phyloP scores from a whole-genome alignment of 2,888 invertebrate species.

The Lacanobia wlatinum region DNA sequence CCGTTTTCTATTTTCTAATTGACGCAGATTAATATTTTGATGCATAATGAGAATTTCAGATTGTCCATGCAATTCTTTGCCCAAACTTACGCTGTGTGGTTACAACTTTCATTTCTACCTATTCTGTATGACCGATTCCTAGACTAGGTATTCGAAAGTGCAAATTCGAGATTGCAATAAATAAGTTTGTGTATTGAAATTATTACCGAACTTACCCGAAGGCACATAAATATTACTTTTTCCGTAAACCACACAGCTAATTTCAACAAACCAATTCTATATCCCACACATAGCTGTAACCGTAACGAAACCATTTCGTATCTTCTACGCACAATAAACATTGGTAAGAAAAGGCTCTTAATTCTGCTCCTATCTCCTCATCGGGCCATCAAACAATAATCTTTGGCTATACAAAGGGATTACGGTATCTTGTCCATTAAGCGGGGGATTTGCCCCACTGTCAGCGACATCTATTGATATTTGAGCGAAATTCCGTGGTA shows the following conservation, averaged over 20 bases:
- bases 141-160: too few species aligned
- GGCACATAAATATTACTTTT: neutral
- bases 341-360: conserved; percentile 58
- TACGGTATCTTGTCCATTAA: conserved; percentile 75
- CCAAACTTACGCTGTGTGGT: too few species aligned
- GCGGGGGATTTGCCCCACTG: conserved; percentile 69
- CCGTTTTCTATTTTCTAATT: too few species aligned
- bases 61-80: too few species aligned
- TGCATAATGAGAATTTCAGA: too few species aligned
- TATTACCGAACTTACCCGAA: too few species aligned
- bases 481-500: conserved; percentile 25
- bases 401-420: conserved; percentile 66
- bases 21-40: too few species aligned
- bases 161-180: too few species aligned
- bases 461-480: conserved; percentile 69
- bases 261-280: conserved; percentile 1
- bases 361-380: conserved; percentile 68
- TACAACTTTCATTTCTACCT: too few species aligned
- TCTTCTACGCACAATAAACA: conserved; percentile 42
- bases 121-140: too few species aligned
- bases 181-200: too few species aligned
- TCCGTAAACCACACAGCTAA: neutral
- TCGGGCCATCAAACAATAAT: conserved; percentile 73
- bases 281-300: neutral
- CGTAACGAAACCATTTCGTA: conserved; percentile 29